Percentiles rank a stretch among this genome's conserved stretches.
Conservation (phyloP, 2,113 vertebrate genomes). For the Elephantulus edwardii region DNA sequence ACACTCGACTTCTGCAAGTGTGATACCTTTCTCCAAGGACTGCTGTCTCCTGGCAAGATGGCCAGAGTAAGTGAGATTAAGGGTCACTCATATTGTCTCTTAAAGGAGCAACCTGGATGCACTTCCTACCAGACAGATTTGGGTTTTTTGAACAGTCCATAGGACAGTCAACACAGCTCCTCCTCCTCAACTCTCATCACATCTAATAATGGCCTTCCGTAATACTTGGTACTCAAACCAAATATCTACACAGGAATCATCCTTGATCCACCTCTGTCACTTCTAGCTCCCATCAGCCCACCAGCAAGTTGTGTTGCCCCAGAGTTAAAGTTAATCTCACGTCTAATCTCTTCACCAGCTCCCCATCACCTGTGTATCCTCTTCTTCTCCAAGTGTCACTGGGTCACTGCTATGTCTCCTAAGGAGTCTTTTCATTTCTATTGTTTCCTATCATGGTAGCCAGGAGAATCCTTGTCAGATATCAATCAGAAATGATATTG, state of each 20-base stretch:
- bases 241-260: neutral
- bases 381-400: neutral
- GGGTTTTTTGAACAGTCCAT: too few species aligned
- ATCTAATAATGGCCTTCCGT: neutral
- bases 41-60: too few species aligned
- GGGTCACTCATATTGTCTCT: too few species aligned
- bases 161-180: too few species aligned
- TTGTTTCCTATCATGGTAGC: neutral
- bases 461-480: neutral
- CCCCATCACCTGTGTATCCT: neutral
- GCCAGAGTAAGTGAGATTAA: too few species aligned
- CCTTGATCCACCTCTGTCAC: neutral
- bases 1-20: too few species aligned
- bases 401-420: neutral
- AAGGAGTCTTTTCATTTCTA: neutral
- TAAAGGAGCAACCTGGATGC: too few species aligned
- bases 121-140: too few species aligned
- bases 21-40: too few species aligned
- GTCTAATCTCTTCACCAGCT: neutral
- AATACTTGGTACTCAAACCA: too few species aligned
- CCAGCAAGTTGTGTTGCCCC: fast-evolving
- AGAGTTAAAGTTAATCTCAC: fast-evolving
- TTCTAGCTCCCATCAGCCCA: neutral
- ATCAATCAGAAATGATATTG: neutral
- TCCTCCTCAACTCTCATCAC: neutral